Base-by-base conservation (phyloP, 1,140 invertebrate species). In the Procambarus virginalis region DNA sequence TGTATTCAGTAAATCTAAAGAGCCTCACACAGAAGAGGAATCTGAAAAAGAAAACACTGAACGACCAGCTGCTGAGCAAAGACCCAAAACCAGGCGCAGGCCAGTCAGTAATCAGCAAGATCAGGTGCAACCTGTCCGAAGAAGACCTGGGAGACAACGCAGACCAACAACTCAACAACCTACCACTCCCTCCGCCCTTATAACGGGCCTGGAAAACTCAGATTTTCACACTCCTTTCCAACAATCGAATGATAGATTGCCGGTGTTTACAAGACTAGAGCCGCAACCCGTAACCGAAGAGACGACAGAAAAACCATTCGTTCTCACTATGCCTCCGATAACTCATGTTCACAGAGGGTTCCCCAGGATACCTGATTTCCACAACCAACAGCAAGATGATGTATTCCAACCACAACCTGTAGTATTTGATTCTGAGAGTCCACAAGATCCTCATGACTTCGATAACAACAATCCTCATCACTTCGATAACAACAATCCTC, bases 131-230 rank as follows among this genome's bases (percentile, higher is more conserved):
- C 12, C 68, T 9, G 45, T 48, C 68, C 20, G 79, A 9, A 51
- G 79, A 34, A 76, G 82, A 34, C 45, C 70, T 49, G 55, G 22
- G 9, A 84, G 68, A 81, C 60, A n/a, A 55, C 78, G 78, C 10
- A 88, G 86, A 76, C 73, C 75, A 12, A 84, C 68, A 55, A 85
- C 73, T 20, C 84, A 76, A 46, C 84, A 55, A 77, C 84, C 84
- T 3, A 22, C 34, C 10, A 55, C 49, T 34, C 22, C 45, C 6
- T 22, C 79, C 22, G 49, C 64, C 20, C 78, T 84, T 6, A 70
- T 84, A 73, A 84, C 82, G n/a, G 82, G 82, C 2, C 48, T 84
- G n/a, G 82, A 84, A 84, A 48, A 84, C n/a, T 84, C 82, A n/a
- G 60, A 84, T 46, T 84, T 84, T 20, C 34, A 84, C 64, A 84